Base-by-base conservation (phyloP, 2,888 invertebrate genomes). In the Lutraria lutraria region DNA sequence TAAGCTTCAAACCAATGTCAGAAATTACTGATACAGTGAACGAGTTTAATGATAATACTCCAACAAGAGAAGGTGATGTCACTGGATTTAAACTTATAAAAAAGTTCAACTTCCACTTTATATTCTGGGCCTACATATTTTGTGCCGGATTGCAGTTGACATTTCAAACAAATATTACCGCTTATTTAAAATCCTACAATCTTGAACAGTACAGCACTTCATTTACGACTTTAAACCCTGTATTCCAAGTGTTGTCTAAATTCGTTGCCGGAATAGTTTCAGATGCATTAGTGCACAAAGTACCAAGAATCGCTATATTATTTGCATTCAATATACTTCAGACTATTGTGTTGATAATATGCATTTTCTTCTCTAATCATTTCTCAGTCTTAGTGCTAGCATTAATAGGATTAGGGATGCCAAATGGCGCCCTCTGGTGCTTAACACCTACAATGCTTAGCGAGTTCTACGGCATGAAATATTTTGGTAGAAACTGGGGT, bases 401-500 rank as follows among this genome's bases (percentile, higher is more conserved):
- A 2, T 86, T 94, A 0, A 89, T 94, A 34, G 92, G 93, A 13
- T 92, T 94, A 10, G 94, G 95, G 0, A 93, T 95, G 83, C 92
- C 94, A 21, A 95, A 95, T 79, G 95, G 95, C 60, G 94, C 94
- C 19, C 92, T 94, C 21, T 95, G 94, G 94, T 94, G 94, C 52
- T 85, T 95, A 43, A 95, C 95, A 0, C 95, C 95, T 2, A 94
- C 94, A 10, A 94, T 95, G 93, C 90, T 94, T 21, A 95, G 95
- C 68, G 95, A 95, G 83, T 94, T 94, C 89, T 95, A 94, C 85
- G 95, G 95, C 15, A 92, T 94, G 91, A 93, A 93, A 83, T 94
- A 93, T 90, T 95, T 95, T 86, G 94, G 93, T 10, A 86, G 94
- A 12, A 95, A 95, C 90, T 95, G 95, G 95, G 95, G 95, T 4